phyloP scores from a whole-genome alignment of 2,113 vertebrate genomes.

The Pithys albifrons region DNA sequence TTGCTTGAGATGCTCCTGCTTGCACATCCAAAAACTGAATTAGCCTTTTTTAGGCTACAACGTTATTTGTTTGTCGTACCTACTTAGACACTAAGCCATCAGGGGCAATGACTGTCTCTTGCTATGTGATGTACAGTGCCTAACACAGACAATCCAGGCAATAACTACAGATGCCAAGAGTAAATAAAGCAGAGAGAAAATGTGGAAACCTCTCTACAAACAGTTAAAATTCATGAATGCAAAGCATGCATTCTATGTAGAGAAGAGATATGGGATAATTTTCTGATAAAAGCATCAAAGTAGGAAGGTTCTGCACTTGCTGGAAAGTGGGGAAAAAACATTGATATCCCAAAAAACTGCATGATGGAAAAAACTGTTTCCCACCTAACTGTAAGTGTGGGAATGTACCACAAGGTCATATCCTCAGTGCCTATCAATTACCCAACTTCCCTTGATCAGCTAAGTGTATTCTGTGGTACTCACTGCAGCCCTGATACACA shows the following conservation, averaged over 20 bases:
- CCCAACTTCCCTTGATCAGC: slow-evolving; percentile 42
- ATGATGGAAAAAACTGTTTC: slow-evolving; percentile 9
- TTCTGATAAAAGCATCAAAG: slow-evolving; percentile 58
- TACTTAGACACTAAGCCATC: not conserved
- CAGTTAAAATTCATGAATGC: slow-evolving; percentile 39
- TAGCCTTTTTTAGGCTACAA: not conserved
- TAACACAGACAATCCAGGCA: slow-evolving; percentile 14
- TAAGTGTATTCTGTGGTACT: not conserved
- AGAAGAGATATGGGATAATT: slow-evolving; percentile 46
- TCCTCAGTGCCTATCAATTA: slow-evolving; percentile 41
- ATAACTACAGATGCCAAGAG: not conserved
- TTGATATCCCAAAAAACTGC: slow-evolving; percentile 6
- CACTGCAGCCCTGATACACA: not conserved
- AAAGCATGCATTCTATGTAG: slow-evolving; percentile 15
- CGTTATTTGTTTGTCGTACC: not conserved
- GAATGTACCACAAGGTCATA: slow-evolving; percentile 44
- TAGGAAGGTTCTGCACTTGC: slow-evolving; percentile 5
- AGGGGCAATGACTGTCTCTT: not conserved
- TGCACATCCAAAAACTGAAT: not conserved
- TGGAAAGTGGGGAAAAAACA: not conserved
- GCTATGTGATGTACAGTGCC: not conserved
- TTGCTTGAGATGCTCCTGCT: not conserved
- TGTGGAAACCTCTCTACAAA: not conserved
- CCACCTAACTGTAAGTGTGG: not conserved
- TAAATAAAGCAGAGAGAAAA: slow-evolving; percentile 16